These are phyloP conservation scores for Rhincodon typus DNA, from an alignment of 2,797 vertebrate genomes.

Conservation along the genomic window DNA sequence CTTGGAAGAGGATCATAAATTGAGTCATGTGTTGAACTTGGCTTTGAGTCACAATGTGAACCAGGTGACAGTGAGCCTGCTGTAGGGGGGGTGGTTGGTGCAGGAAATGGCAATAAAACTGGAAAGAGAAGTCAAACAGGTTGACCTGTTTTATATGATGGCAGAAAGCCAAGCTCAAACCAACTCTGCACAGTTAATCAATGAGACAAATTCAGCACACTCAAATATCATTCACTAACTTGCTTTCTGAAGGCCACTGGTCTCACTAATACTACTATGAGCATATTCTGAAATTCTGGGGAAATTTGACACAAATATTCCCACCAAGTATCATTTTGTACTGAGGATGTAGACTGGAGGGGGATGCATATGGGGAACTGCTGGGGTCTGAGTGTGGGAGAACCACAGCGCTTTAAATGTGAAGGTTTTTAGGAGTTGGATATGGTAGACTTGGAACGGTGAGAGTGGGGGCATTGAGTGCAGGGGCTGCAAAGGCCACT, in stretches of 20 bases:
- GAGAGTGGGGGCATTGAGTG: background rate
- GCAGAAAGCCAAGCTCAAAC: background rate
- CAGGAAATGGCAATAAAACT: background rate
- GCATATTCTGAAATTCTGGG: background rate
- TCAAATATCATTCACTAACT: background rate
- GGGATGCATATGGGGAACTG: background rate
- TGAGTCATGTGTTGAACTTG: background rate
- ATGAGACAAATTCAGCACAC: background rate
- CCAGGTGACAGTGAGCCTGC: background rate
- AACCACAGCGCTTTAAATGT: background rate
- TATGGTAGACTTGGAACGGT: too few relatives aligned
- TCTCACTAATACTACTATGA: background rate
- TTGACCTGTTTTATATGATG: background rate
- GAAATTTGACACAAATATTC: background rate
- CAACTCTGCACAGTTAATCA: background rate
- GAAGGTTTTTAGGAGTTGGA: too few relatives aligned
- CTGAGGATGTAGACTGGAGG: background rate
- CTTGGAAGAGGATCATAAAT: background rate
- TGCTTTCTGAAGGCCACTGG: background rate
- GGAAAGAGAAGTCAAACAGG: background rate
- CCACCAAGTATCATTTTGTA: background rate
- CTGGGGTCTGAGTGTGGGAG: background rate
- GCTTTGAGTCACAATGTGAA: background rate
- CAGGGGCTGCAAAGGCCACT: background rate
- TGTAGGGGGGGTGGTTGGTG: too few relatives aligned